phyloP scores from a whole-genome alignment of 2,113 vertebrate species.

The Lucifuga dentata region DNA sequence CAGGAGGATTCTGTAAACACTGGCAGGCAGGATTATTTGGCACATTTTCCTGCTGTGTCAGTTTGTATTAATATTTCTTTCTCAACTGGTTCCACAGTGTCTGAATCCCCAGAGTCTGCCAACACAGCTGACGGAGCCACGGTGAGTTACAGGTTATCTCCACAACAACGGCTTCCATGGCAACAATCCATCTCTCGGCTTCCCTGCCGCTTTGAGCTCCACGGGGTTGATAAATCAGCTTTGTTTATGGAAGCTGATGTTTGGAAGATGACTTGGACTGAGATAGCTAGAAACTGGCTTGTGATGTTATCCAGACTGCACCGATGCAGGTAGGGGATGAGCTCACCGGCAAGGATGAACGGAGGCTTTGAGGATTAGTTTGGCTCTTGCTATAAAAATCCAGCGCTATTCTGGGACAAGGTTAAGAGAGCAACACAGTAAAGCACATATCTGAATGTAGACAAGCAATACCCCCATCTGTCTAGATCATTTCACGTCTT shows the following conservation, averaged over 20 bases:
- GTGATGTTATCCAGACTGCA: conserved; percentile 58
- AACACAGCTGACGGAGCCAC: conserved; percentile 30
- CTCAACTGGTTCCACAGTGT: conserved; percentile 69
- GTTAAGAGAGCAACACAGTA: conserved; percentile 16
- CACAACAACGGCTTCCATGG: conserved; percentile 4
- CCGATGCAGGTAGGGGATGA: conserved; percentile 63
- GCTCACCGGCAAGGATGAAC: conserved; percentile 67
- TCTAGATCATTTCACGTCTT: conserved; percentile 24
- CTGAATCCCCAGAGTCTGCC: conserved; percentile 52
- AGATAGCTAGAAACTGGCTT: conserved; percentile 46
- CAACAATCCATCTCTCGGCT: conserved; percentile 14
- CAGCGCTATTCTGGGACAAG: conserved; percentile 69
- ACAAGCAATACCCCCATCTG: conserved; percentile 27
- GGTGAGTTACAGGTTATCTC: conserved; percentile 69
- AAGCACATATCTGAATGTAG: conserved; percentile 30
- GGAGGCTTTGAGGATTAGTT: conserved; percentile 73
- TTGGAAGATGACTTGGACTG: conserved; percentile 24
- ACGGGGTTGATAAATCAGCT: conserved; percentile 19
- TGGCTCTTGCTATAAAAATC: conserved; percentile 77
- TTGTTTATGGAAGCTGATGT: conserved; percentile 24
- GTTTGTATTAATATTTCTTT: conserved; percentile 55
- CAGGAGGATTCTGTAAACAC: conserved; percentile 12
- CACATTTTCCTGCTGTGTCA: conserved; percentile 38
- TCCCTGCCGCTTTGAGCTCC: conserved; percentile 8
- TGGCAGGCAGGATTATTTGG: conserved; percentile 21